phyloP scores from a whole-genome alignment of 1,140 invertebrate species.

The Dreissena rostriformis region DNA sequence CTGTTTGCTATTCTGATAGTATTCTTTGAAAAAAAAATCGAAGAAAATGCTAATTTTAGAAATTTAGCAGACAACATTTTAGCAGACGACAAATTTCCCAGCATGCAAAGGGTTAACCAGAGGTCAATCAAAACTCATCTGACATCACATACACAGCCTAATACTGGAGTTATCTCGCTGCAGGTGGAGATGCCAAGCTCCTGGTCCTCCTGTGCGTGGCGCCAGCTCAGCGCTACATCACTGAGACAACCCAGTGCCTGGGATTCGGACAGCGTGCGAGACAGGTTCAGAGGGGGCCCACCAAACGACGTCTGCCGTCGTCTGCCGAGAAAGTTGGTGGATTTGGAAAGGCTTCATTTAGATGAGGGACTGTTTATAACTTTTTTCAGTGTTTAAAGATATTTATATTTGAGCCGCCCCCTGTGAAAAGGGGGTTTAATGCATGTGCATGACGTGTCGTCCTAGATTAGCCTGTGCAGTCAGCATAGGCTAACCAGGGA shows the following conservation, averaged over 20 bases:
- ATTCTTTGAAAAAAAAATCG: no score
- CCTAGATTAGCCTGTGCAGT: no score
- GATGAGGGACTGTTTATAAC: background rate
- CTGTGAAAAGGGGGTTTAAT: background rate
- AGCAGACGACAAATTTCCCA: no score
- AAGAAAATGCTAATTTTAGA: no score
- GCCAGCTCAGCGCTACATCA: constrained; percentile 74
- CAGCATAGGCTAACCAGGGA: no score
- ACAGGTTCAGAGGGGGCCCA: constrained; percentile 77
- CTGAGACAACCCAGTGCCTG: constrained; percentile 77
- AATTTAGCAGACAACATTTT: no score
- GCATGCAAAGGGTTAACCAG: no score
- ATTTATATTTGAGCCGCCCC: no score
- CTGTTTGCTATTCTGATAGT: no score
- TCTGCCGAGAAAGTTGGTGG: constrained; percentile 70
- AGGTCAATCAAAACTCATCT: no score
- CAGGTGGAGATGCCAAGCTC: constrained; percentile 79
- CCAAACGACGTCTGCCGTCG: constrained; percentile 73
- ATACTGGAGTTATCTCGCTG: background rate
- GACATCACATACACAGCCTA: no score
- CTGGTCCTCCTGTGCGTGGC: constrained; percentile 77
- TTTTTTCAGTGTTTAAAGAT: background rate
- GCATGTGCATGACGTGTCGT: no score
- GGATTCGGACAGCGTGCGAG: constrained; percentile 76
- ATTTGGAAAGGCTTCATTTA: constrained; percentile 49